Percentiles rank a stretch among this genome's conserved stretches.
phyloP scores from a whole-genome alignment of 2,888 invertebrate genomes.

The Drosophila meridionalis region DNA sequence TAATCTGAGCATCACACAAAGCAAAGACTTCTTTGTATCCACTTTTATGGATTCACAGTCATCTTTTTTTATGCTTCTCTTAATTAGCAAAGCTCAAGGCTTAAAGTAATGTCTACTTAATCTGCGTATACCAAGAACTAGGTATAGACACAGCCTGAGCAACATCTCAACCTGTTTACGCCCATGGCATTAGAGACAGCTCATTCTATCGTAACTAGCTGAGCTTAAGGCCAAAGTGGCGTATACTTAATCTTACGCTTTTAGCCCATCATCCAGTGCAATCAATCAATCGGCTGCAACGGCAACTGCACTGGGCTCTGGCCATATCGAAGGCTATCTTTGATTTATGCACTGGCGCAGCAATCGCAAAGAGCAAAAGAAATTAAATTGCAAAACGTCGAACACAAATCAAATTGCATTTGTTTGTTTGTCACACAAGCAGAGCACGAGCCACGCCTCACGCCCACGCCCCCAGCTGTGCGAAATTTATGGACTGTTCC shows the following conservation, averaged over 20 bases:
- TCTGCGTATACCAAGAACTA: neutral
- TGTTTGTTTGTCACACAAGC: conserved; percentile 50
- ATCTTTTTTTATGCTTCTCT: too few relatives aligned
- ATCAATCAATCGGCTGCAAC: conserved; percentile 41
- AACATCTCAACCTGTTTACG: neutral
- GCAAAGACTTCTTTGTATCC: neutral
- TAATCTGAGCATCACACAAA: neutral
- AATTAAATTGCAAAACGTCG: conserved; percentile 73
- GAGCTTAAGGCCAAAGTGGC: conserved; percentile 33
- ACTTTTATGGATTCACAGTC: neutral
- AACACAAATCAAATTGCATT: conserved; percentile 73
- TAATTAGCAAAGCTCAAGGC: neutral
- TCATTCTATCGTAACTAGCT: neutral
- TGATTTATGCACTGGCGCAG: conserved; percentile 65
- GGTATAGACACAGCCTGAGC: neutral
- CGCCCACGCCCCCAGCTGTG: neutral
- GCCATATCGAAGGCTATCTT: conserved; percentile 11
- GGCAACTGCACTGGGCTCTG: neutral
- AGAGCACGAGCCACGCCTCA: neutral
- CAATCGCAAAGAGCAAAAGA: conserved; percentile 22
- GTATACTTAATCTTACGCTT: conserved; percentile 43
- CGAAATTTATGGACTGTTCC: conserved; percentile 48
- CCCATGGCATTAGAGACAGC: neutral
- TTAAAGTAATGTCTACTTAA: neutral
- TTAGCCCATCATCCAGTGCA: conserved; percentile 17